These are phyloP conservation scores for Ctenopoma multispine DNA, from an alignment of 2,797 vertebrate genomes.

Conservation along the genomic window DNA sequence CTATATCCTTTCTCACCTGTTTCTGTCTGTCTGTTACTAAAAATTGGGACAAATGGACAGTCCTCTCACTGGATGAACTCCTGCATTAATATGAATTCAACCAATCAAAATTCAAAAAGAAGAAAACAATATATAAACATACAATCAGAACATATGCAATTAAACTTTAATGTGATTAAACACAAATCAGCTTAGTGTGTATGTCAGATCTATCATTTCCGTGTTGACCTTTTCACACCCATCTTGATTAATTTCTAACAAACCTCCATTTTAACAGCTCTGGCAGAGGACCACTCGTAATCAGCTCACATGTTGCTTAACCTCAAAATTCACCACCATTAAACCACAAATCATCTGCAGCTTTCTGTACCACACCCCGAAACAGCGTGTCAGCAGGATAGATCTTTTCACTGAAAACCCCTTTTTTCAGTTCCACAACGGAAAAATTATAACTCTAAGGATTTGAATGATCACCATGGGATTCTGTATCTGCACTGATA, in stretches of 20 bases:
- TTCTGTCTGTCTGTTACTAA: conserved; percentile 7
- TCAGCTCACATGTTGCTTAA: conserved; percentile 8
- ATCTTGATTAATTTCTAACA: neutral
- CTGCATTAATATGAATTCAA: conserved; percentile 52
- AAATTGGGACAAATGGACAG: conserved; percentile 16
- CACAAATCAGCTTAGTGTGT: too few species aligned
- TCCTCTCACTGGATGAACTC: conserved; percentile 9
- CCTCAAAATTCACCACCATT: conserved; percentile 5
- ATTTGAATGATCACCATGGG: neutral
- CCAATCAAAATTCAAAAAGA: too few species aligned
- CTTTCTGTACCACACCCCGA: neutral
- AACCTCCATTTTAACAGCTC: neutral
- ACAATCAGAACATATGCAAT: too few species aligned
- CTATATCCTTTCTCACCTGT: too few species aligned
- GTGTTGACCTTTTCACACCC: too few species aligned
- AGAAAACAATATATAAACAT: too few species aligned
- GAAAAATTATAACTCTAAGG: neutral
- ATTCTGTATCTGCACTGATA: neutral
- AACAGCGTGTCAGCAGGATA: neutral
- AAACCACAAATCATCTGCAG: conserved; percentile 15
- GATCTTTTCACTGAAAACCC: neutral
- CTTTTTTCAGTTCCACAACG: neutral
- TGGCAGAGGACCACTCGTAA: conserved; percentile 7
- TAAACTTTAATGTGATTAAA: too few species aligned
- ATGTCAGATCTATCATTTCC: too few species aligned